A percentile compares a stretch with the other conserved stretches of the same genome.
Conservation (phyloP, 2,797 vertebrate species). For the Chrysocyon brachyurus region DNA sequence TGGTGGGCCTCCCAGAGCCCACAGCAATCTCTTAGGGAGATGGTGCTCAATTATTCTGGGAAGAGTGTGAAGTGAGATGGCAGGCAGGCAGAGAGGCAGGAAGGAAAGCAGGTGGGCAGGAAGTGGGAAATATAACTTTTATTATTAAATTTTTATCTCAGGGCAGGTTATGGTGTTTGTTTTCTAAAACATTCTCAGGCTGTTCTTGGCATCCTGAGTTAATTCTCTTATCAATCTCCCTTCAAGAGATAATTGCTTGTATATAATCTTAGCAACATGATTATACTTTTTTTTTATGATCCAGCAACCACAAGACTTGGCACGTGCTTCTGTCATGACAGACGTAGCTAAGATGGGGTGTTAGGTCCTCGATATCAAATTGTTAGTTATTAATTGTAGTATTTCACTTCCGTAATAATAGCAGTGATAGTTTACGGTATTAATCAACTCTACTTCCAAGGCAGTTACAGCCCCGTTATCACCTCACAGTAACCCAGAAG, state of each 20-base stretch:
- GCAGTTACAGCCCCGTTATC: neutral
- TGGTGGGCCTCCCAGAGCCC: neutral
- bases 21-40: neutral
- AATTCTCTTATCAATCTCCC: neutral
- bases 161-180: neutral
- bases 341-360: neutral
- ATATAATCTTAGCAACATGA: neutral
- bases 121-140: neutral
- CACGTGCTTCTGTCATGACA: neutral
- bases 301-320: neutral
- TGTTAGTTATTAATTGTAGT: neutral
- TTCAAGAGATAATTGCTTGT: neutral
- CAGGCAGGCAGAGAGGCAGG: neutral
- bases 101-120: neutral
- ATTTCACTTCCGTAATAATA: neutral
- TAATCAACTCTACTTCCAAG: constrained; percentile 19
- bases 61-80: neutral
- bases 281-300: neutral
- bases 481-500: neutral
- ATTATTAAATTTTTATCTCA: neutral
- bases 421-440: neutral
- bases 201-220: neutral
- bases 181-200: constrained; percentile 25
- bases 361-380: neutral
- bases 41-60: neutral